Evolutionary conservation across 2,113 vertebrate species (phyloP).

Genomic region (Genyomyrus donnyi): DNA sequence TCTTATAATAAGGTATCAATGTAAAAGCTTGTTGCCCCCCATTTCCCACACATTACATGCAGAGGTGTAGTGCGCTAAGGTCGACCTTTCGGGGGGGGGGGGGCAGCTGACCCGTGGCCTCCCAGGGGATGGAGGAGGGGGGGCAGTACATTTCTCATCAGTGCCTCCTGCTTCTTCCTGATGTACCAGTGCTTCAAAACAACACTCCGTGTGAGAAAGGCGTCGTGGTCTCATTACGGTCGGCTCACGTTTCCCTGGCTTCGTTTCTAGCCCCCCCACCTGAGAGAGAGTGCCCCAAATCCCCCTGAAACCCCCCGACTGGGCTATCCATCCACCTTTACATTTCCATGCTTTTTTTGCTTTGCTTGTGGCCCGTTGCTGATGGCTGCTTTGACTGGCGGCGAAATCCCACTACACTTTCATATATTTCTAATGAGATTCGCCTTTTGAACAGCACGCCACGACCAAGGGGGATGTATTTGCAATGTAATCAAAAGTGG

Average conservation of each 20-base stretch:
- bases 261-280: background rate
- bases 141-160: background rate
- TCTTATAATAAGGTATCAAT: background rate
- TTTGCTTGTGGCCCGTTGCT: background rate
- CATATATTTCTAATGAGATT: conserved; percentile 23
- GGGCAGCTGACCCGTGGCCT: background rate
- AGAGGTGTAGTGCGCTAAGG: background rate
- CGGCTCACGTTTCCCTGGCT: no score
- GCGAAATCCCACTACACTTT: conserved; percentile 9
- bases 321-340: background rate
- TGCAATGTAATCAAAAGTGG: conserved; percentile 34
- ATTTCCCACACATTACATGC: background rate
- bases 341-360: background rate
- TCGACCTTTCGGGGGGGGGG: background rate
- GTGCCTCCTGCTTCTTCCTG: background rate
- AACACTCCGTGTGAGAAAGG: background rate
- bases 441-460: conserved; percentile 1
- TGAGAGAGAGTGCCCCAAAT: background rate
- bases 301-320: background rate
- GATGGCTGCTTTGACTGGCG: background rate
- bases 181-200: background rate
- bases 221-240: background rate
- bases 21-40: background rate
- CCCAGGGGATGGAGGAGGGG: background rate
- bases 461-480: conserved; percentile 20